Evolutionary conservation across 1,140 invertebrate genomes (phyloP), one percentile per base, ranked within the genome.

Genomic region (Agrilus planipennis): DNA sequence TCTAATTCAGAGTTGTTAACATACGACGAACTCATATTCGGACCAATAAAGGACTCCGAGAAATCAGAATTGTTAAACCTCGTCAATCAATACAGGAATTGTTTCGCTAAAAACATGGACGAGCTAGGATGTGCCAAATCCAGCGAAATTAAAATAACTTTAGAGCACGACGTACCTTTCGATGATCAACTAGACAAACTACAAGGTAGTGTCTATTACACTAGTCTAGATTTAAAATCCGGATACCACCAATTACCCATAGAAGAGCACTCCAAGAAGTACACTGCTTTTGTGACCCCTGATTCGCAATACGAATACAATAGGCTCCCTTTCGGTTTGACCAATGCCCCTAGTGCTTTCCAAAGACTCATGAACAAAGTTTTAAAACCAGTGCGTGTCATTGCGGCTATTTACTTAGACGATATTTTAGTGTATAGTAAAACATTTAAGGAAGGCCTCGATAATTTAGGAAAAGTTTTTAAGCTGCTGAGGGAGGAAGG

Each of bases 221-320:
- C 42, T 1, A 42, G 32, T 4, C 22, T 47, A 7, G 47, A 52
- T 37, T 34, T 51, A 25, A 28, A 25, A 20, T 34, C 27, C 10
- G 48, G 36, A 14, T 38, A 38, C 16, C 22, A 38, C 23, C 19
- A 38, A n/a, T 9, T 27, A 27, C 23, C 23, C 7, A 27, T 27
- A 37, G 1, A 19, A 50, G 1, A 19, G n/a, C 17, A 39, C 3
- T 6, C 23, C 4, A 16, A 17, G 7, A 9, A 30, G n/a, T 7
- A 11, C 11, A 39, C 38, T 5, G 14, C 22, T 7, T 37, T 28
- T 29, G 45, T 55, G 1, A 55, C 52, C 1, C 54, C 54, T 2
- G 44, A 45, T 7, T 53, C 53, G 0, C 45, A 53, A 4, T 58
- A 44, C 27, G 53, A 61, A 36, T 60, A 30, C 44, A 46, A 51